Percentiles rank a stretch among this genome's conserved stretches.
Conservation (phyloP, 1,140 invertebrate species). For the Mizuhopecten yessoensis region DNA sequence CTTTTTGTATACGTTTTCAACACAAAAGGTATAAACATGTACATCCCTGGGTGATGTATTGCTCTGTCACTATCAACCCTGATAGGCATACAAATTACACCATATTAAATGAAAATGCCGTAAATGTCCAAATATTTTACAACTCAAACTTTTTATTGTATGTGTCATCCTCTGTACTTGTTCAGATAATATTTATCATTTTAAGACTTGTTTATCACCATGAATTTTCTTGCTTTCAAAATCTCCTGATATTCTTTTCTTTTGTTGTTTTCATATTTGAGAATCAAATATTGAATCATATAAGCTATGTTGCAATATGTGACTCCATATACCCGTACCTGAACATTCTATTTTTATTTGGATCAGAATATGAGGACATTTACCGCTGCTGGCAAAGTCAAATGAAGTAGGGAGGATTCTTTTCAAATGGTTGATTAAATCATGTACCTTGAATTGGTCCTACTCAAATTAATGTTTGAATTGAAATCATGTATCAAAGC, state of each 20-base stretch:
- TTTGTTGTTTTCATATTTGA: not conserved
- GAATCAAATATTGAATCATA: not conserved
- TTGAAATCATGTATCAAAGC: not conserved
- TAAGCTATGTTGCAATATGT: too few species aligned
- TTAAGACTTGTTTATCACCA: not conserved
- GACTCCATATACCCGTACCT: not conserved
- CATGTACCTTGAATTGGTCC: not conserved
- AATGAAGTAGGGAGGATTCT: conserved; percentile 8
- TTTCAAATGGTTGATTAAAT: conserved; percentile 20
- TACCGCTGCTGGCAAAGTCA: not conserved
- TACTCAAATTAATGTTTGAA: conserved; percentile 36
- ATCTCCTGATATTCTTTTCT: not conserved
- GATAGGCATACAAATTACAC: conserved; percentile 7
- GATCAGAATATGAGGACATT: not conserved
- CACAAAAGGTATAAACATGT: not conserved
- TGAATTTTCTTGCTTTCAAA: not conserved
- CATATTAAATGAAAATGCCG: not conserved
- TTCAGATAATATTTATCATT: not conserved
- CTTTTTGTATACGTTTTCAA: not conserved
- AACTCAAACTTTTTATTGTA: not conserved
- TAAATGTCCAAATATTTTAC: not conserved
- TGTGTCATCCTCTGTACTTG: not conserved
- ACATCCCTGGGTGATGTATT: not conserved
- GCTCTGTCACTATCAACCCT: not conserved
- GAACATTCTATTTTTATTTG: not conserved